Evolutionary conservation across 2,888 invertebrate species (phyloP), one percentile per base, ranked within the genome.

Genomic region (Sialis fuliginosa): DNA sequence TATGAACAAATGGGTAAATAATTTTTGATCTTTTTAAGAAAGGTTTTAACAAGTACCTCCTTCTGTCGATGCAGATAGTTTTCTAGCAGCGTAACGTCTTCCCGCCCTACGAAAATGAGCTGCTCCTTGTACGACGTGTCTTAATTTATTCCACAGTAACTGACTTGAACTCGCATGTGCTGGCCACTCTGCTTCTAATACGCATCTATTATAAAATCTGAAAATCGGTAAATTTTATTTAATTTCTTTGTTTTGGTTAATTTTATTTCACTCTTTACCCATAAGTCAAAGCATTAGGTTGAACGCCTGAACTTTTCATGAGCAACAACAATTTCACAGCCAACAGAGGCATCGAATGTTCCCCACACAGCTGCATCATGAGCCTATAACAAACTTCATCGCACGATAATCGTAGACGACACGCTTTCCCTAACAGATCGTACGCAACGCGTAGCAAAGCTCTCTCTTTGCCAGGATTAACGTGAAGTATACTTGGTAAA

Each of bases 341-440:
- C 57, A 98, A 67, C 48, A 92, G 83, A 0, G 98, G 97, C 59
- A 91, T 77, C 48, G 89, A 88, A 62, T 95, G 89, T 53, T 88
- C 81, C 6, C 97, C 95, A 66, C 97, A 98, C 30, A 98, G 71
- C 65, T 97, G 95, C 90, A 98, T 95, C 81, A 98, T 87, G 45
- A 96, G 87, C 50, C 98, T 77, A 65, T 96, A 98, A 67, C 97
- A 97, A 45, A 97, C 89, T 74, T 96, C 96, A 68, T 96, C 96
- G 58, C 89, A 88, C 37, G 85, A 82, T 51, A 95, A 77, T 57
- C 82, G 75, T 48, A 87, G 73, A 55, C 84, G 82, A 53, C 91
- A 89, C 60, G 96, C 90, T 54, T 84, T 78, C 42, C 86, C 84
- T 39, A 98, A 70, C 44, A 95, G 68, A 58, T 91, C 88, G 60